phyloP scores from a whole-genome alignment of 2,113 vertebrate species.

The Eira barbara region DNA sequence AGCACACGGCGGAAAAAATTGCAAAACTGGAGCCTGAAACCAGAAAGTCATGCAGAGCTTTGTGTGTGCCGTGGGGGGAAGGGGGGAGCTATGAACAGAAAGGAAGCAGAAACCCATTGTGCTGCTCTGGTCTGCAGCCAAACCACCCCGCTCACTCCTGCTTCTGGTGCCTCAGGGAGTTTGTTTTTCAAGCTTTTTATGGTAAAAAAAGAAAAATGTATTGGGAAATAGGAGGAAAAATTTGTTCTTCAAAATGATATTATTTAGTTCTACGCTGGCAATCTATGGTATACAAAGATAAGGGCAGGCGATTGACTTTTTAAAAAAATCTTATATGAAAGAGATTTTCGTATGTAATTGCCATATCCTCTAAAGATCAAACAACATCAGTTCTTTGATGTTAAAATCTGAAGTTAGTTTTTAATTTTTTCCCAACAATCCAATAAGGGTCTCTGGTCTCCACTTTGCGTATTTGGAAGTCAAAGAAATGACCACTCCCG shows the following conservation, averaged over 20 bases:
- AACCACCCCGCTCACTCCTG: conserved; percentile 67
- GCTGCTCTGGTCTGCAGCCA: conserved; percentile 72
- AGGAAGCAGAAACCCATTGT: conserved; percentile 76
- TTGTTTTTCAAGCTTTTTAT: conserved; percentile 76
- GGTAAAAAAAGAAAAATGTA: conserved; percentile 54
- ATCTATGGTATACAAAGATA: conserved; percentile 1
- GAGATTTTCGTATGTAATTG: conserved; percentile 24
- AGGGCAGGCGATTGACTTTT: conserved; percentile 25
- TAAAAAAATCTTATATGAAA: not conserved
- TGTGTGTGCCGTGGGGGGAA: conserved; percentile 68
- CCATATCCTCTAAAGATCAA: conserved; percentile 29
- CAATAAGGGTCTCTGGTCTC: conserved; percentile 62
- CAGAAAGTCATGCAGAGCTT: conserved; percentile 73
- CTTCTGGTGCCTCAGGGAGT: conserved; percentile 71
- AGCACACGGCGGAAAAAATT: conserved; percentile 57
- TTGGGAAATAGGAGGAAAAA: conserved; percentile 6
- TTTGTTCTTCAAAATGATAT: conserved; percentile 70
- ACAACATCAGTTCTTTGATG: conserved; percentile 44
- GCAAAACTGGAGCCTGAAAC: conserved; percentile 79
- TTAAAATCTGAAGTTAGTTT: conserved; percentile 67
- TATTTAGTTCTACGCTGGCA: conserved; percentile 68
- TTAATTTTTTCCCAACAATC: conserved; percentile 70
- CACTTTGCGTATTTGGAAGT: conserved; percentile 77
- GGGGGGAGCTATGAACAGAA: conserved; percentile 66
- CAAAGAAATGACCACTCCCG: conserved; percentile 76